phyloP scores from a whole-genome alignment of 2,888 invertebrate genomes.

The Baronia brevicornis region DNA sequence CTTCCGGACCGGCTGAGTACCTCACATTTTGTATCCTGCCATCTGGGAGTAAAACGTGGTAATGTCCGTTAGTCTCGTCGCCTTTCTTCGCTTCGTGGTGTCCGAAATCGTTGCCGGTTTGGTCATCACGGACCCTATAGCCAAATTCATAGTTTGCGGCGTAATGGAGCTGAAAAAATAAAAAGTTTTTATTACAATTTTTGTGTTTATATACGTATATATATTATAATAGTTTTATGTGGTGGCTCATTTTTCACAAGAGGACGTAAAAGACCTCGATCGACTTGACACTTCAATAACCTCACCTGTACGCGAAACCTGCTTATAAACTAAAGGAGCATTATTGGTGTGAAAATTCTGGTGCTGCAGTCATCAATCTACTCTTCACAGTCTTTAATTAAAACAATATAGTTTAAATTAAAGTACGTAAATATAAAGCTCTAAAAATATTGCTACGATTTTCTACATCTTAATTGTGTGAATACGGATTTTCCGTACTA shows the following conservation, averaged over 20 bases:
- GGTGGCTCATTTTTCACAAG: not conserved
- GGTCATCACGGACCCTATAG: conserved; percentile 82
- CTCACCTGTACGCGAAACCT: too few relatives aligned
- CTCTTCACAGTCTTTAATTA: too few relatives aligned
- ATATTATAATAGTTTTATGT: conserved; percentile 2
- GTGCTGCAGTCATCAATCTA: too few relatives aligned
- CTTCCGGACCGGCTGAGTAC: conserved; percentile 84
- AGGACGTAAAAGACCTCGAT: too few relatives aligned
- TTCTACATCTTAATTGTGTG: too few relatives aligned
- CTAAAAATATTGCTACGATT: too few relatives aligned
- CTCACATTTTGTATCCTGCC: conserved; percentile 85
- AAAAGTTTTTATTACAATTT: conserved; percentile 28
- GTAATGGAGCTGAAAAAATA: conserved; percentile 77
- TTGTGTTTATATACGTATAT: conserved; percentile 7
- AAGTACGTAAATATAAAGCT: too few relatives aligned
- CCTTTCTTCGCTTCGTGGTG: conserved; percentile 83
- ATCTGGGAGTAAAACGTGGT: conserved; percentile 86
- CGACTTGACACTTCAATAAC: too few relatives aligned
- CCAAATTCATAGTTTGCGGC: conserved; percentile 80
- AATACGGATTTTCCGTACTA: too few relatives aligned
- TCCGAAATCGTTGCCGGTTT: conserved; percentile 84
- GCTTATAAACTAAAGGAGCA: too few relatives aligned
- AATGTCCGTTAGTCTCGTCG: conserved; percentile 81
- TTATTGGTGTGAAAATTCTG: too few relatives aligned
- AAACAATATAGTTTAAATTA: too few relatives aligned